phyloP scores from a whole-genome alignment of 1,140 invertebrate genomes.

The Neodiprion lecontei region DNA sequence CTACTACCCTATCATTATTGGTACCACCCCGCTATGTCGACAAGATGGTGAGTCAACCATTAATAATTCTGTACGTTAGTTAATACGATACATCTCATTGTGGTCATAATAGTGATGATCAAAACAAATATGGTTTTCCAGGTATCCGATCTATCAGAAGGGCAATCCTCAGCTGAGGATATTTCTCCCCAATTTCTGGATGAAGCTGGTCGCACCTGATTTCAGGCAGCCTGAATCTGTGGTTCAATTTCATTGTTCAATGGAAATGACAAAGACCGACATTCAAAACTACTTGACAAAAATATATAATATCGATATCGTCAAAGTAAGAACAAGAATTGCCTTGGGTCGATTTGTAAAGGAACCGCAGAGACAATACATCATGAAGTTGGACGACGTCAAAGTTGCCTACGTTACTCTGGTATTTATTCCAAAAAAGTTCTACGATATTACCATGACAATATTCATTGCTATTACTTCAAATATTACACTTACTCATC shows the following conservation, averaged over 20 bases:
- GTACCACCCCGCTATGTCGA: no score
- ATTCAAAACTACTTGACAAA: slow-evolving; percentile 94
- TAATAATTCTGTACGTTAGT: no score
- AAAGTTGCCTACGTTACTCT: slow-evolving; percentile 83
- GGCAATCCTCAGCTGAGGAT: slow-evolving; percentile 89
- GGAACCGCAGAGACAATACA: slow-evolving; percentile 63
- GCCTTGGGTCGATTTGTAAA: slow-evolving; percentile 66
- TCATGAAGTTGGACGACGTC: slow-evolving; percentile 84
- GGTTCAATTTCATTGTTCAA: slow-evolving; percentile 84
- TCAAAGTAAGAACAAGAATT: slow-evolving; percentile 77
- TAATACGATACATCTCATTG: no score
- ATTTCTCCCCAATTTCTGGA: slow-evolving; percentile 93
- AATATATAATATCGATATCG: slow-evolving; percentile 86
- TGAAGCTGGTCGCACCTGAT: slow-evolving; percentile 82
- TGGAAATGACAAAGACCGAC: slow-evolving; percentile 84
- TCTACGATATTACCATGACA: not conserved
- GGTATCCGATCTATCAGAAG: slow-evolving; percentile 88
- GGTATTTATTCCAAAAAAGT: slow-evolving; percentile 63
- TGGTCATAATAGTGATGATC: no score
- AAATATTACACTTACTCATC: not conserved
- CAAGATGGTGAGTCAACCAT: no score
- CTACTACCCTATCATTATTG: no score
- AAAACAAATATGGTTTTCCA: slow-evolving; percentile 38
- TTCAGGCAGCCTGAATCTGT: slow-evolving; percentile 73
- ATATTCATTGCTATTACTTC: not conserved